Evolutionary conservation across 2,113 vertebrate genomes (phyloP).

Genomic region (Hydrochoerus hydrochaeris): DNA sequence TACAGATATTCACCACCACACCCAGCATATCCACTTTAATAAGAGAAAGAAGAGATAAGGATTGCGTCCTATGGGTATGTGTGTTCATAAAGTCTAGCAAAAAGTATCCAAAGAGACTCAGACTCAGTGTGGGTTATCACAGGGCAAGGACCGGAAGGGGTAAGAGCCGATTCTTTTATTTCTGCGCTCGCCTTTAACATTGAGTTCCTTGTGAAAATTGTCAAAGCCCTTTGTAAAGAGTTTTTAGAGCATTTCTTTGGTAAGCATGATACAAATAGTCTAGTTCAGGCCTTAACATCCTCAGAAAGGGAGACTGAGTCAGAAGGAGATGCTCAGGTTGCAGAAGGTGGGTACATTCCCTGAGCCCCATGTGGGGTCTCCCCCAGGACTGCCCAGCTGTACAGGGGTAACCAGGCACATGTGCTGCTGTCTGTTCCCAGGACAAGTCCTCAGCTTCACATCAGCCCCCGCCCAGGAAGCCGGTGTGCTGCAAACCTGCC

Average conservation of each 20-base stretch:
- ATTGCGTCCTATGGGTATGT: background rate
- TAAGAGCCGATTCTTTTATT: background rate
- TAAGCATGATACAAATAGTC: background rate
- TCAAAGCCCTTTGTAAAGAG: background rate
- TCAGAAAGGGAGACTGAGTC: background rate
- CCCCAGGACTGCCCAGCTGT: background rate
- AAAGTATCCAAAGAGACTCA: background rate
- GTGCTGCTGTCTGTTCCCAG: accelerated
- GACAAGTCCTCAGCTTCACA: background rate
- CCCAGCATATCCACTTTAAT: background rate
- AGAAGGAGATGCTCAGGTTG: background rate
- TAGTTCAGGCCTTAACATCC: background rate
- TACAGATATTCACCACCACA: background rate
- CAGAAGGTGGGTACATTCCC: background rate
- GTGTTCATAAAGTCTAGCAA: background rate
- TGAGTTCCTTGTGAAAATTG: background rate
- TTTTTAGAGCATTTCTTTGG: background rate
- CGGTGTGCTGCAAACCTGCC: background rate
- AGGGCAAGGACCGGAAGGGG: background rate
- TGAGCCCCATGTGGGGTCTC: background rate
- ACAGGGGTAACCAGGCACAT: background rate
- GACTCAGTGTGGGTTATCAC: background rate
- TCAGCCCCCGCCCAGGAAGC: background rate
- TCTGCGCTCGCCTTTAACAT: background rate
- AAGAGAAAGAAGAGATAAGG: background rate